Evolutionary conservation across 2,888 invertebrate genomes (phyloP), one percentile per base, ranked within the genome.

Genomic region (Smittia aterrima): DNA sequence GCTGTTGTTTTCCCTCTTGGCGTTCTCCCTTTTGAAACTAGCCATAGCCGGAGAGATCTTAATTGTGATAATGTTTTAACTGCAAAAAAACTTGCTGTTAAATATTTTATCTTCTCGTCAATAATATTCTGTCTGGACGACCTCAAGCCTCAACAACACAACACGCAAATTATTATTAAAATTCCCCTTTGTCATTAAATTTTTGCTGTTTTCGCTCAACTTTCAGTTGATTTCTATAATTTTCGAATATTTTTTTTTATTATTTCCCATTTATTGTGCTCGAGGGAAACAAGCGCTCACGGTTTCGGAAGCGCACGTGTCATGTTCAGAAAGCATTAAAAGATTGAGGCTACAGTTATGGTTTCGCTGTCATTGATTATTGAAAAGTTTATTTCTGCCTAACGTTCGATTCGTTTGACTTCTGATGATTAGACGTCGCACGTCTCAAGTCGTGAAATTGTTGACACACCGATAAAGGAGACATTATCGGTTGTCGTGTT

Each of bases 251-350:
- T 58, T 18, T 58, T 58, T 18, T 7, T 20, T 58, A 58, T 58
- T 58, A n/a, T 47, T 58, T 58, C 20, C 22, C 18, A 20, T 20
- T 58, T 22, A 58, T 20, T 58, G 9, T 25, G 25, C 25, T n/a
- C n/a, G 27, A 27, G 64, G 13, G 25, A 24, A 27, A 64, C 18
- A 27, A n/a, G 25, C 18, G 27, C 41, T 47, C 70, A 54, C 54
- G n/a, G n/a, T n/a, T n/a, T n/a, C n/a, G 70, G 54, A 70, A 62
- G 72, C 72, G 62, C 72, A 72, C 72, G 72, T 72, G 72, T 72
- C 72, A 72, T 62, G 72, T 72, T 72, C 62, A 38, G 27, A 24
- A 54, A 62, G 32, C 72, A 72, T 72, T 72, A 72, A 54, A 53
- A 72, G 72, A 72, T 72, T 72, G 72, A 72, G 72, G 62, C 58